Evolutionary conservation across 2,113 vertebrate genomes (phyloP).

Genomic region (Bubo bubo): DNA sequence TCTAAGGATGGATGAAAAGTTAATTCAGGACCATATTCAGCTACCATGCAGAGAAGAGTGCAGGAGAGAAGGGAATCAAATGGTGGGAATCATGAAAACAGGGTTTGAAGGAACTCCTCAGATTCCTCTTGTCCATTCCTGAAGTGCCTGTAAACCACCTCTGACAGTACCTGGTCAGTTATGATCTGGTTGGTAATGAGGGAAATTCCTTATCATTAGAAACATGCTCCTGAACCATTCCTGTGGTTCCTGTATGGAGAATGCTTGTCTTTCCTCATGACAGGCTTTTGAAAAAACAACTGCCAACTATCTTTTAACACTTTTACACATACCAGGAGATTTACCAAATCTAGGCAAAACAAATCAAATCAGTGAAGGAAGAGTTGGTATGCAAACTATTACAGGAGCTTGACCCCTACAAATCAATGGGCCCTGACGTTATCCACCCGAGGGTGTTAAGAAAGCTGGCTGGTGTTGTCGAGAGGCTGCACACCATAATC

Average conservation of each 20-base stretch:
- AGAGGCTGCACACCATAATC: too few relatives aligned
- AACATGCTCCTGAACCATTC: neutral
- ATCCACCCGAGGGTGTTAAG: too few relatives aligned
- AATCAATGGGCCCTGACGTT: too few relatives aligned
- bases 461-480: too few relatives aligned
- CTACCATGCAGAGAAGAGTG: neutral
- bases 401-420: too few relatives aligned
- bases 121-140: neutral
- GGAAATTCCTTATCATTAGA: neutral
- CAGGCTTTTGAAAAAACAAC: neutral
- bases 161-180: neutral
- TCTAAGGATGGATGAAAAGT: neutral
- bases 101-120: neutral
- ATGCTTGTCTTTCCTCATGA: neutral
- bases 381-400: too few relatives aligned
- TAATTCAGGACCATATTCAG: neutral
- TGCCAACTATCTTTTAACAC: neutral
- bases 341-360: neutral
- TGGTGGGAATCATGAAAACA: neutral
- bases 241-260: neutral
- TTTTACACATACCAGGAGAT: neutral
- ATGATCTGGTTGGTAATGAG: neutral
- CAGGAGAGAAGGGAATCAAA: neutral
- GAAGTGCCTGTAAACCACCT: neutral
- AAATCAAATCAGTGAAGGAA: rapidly evolving